Evolutionary conservation across 1,140 invertebrate species (phyloP).

Genomic region (Drosophila kohkoa): DNA sequence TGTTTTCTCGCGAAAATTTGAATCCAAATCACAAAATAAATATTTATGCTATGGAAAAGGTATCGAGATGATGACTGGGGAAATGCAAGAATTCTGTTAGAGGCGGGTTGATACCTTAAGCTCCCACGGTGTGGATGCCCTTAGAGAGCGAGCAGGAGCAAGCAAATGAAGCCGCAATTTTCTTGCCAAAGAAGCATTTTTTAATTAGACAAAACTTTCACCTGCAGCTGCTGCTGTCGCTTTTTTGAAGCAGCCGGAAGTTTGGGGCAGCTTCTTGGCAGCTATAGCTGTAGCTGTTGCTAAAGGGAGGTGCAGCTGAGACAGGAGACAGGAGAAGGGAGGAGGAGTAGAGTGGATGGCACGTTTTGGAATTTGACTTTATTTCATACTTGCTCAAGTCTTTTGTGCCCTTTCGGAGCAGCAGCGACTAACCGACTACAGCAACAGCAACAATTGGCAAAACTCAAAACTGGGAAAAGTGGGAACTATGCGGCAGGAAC

Average conservation of each 20-base stretch:
- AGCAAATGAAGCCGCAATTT: conserved; percentile 56
- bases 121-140: conserved; percentile 8
- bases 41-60: not conserved
- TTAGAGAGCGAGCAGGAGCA: conserved; percentile 14
- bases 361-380: conserved; percentile 60
- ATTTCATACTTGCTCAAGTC: conserved; percentile 38
- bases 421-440: conserved; percentile 9
- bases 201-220: conserved; percentile 65
- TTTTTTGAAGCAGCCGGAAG: conserved; percentile 17
- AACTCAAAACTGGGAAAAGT: conserved; percentile 28
- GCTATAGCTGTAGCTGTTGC: conserved; percentile 21
- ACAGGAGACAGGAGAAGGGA: not conserved
- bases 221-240: conserved; percentile 61
- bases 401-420: conserved; percentile 30
- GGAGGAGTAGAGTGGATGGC: not conserved
- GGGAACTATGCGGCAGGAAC: conserved; percentile 53
- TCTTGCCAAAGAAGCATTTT: conserved; percentile 62
- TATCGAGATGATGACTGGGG: not conserved
- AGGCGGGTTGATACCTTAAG: conserved; percentile 18
- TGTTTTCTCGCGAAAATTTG: not conserved
- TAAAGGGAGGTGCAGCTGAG: no score
- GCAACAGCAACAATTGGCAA: conserved; percentile 4
- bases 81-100: conserved; percentile 13
- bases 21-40: conserved; percentile 1
- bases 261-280: conserved; percentile 19